Percentiles rank a stretch among this genome's conserved stretches.
Conservation (phyloP, 2,888 invertebrate genomes). For the Patella ulyssiponensis region DNA sequence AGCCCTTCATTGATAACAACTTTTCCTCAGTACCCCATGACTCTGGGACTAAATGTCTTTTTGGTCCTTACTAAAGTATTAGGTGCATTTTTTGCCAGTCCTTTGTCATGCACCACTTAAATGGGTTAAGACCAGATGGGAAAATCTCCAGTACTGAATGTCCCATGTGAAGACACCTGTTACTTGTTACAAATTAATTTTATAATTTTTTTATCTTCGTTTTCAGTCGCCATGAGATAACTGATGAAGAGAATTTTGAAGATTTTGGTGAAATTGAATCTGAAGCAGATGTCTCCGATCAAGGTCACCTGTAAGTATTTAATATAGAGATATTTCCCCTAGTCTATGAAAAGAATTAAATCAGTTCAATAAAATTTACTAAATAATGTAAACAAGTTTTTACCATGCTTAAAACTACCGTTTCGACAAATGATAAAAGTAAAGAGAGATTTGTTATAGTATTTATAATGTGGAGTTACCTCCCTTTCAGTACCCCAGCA, state of each 20-base stretch:
- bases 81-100: neutral
- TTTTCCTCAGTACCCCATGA: no score
- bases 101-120: neutral
- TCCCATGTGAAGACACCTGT: neutral
- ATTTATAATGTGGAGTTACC: neutral
- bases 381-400: no score
- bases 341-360: neutral
- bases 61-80: no score
- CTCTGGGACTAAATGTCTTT: no score
- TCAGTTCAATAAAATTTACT: neutral
- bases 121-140: no score
- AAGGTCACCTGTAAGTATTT: constrained; percentile 43
- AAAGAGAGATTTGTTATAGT: neutral
- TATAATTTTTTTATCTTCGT: constrained; percentile 10
- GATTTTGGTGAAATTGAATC: constrained; percentile 77
- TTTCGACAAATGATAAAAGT: no score
- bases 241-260: constrained; percentile 66
- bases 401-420: no score
- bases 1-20: no score
- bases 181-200: neutral
- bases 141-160: neutral
- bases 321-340: neutral
- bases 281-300: constrained; percentile 46
- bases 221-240: constrained; percentile 56
- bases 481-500: constrained; percentile 38